A percentile compares a stretch with the other conserved stretches of the same genome.
phyloP scores from a whole-genome alignment of 2,797 vertebrate species.

The Limosa lapponica region DNA sequence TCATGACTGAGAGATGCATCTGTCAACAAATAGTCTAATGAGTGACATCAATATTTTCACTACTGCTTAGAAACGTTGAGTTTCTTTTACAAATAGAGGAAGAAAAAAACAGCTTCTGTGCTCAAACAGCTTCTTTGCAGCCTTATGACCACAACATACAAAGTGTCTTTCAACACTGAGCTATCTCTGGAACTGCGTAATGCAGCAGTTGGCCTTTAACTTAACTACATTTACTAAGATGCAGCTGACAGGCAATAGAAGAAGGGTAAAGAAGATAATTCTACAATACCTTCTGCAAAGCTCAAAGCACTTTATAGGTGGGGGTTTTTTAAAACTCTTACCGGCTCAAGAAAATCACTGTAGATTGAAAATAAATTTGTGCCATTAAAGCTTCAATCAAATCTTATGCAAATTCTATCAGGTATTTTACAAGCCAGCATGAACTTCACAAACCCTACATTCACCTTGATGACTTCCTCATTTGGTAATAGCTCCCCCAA shows the following conservation, averaged over 20 bases:
- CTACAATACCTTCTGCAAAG: not conserved
- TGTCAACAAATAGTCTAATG: not conserved
- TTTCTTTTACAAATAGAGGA: not conserved
- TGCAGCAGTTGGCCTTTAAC: not conserved
- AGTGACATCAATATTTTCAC: not conserved
- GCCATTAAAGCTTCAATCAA: not conserved
- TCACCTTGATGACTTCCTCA: conserved; percentile 25
- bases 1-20: not conserved
- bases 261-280: not conserved
- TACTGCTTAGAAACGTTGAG: not conserved
- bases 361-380: not conserved
- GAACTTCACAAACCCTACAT: not conserved
- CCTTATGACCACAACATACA: not conserved
- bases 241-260: not conserved
- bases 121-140: not conserved
- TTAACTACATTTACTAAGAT: not conserved
- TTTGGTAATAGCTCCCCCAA: not conserved
- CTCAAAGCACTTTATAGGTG: not conserved
- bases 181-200: not conserved
- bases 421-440: not conserved
- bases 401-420: not conserved
- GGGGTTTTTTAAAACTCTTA: not conserved
- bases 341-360: not conserved
- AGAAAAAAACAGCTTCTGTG: fast-evolving
- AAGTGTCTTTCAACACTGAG: not conserved